Evolutionary conservation across 2,888 invertebrate species (phyloP), one percentile per base, ranked within the genome.

Genomic region (Hanleya hanleyi): DNA sequence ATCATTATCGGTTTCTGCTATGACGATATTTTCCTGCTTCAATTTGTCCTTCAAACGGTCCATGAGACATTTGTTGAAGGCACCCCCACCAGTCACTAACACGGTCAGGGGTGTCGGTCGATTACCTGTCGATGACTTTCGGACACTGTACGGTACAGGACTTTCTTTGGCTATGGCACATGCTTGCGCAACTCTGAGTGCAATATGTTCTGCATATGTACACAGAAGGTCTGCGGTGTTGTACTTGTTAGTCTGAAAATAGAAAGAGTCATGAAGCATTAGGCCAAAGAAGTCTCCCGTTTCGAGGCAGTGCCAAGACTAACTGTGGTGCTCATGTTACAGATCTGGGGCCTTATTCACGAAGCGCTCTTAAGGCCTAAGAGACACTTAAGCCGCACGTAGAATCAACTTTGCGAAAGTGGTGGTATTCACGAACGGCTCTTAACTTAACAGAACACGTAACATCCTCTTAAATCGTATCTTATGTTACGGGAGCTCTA

Each of bases 11-110:
- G 79, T 77, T 7, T 80, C 74, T 50, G 82, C 78, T 6, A 84
- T 49, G 12, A 37, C 66, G 22, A 80, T 68, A 0, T 70, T 37
- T 36, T 79, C 78, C n/a, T 70, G 74, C 15, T 70, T 41, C 49
- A 88, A 70, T 66, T 81, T 81, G 3, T 71, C 71, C 32, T 76
- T 69, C 35, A 88, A 79, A 6, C 70, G 35, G 18, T 77, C 50
- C 64, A 86, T 76, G 22, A 88, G 81, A 72, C 79, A 83, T 49
- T 78, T 76, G 76, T 88, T 88, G 69, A 84, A 79, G 38, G 87
- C 86, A n/a, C 88, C 88, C 7, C 89, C 89, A 9, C 89, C 89
- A 1, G 88, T 87, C 12, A 88, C 76, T 22, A 88, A 78, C 29
- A 88, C 78, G 29, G 77, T 78, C 0, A 75, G 47, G 1, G 22